Conservation (phyloP, 2,888 invertebrate genomes). For the Callinectes sapidus region DNA sequence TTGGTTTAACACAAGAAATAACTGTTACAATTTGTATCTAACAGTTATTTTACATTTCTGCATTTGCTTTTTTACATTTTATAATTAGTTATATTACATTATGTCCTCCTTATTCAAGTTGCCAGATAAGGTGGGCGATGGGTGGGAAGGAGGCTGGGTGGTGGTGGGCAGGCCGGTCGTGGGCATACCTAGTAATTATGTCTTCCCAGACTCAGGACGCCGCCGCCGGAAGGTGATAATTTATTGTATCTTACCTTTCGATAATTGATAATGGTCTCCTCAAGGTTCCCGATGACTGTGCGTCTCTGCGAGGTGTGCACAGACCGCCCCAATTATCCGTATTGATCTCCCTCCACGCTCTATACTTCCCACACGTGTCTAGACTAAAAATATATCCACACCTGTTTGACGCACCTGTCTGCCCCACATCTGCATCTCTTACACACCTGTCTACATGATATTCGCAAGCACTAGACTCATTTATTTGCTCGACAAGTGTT, state of each 20-base stretch:
- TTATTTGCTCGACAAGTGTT: slow-evolving; percentile 33
- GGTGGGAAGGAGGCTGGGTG: neutral
- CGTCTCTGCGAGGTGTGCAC: neutral
- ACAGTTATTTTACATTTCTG: neutral
- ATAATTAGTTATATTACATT: neutral
- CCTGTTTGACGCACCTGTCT: slow-evolving; percentile 9
- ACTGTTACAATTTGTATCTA: neutral
- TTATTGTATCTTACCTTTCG: slow-evolving; percentile 45
- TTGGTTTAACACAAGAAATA: neutral
- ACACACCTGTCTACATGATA: slow-evolving; percentile 4
- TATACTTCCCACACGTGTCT: slow-evolving; percentile 14
- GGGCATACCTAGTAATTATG: slow-evolving; percentile 18
- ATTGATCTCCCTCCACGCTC: neutral
- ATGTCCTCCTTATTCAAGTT: neutral
- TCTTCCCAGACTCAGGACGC: slow-evolving; percentile 2
- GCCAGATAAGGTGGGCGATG: neutral
- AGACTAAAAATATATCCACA: neutral
- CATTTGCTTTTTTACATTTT: neutral
- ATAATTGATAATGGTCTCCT: slow-evolving; percentile 45
- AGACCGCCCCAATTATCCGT: slow-evolving; percentile 7
- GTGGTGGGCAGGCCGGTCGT: neutral
- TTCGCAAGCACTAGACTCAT: neutral
- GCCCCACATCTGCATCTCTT: slow-evolving; percentile 21
- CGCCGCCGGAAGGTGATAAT: slow-evolving; percentile 42
- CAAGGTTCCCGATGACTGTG: slow-evolving; percentile 22